Conservation (phyloP, 2,888 invertebrate genomes). For the Therioaphis trifolii region DNA sequence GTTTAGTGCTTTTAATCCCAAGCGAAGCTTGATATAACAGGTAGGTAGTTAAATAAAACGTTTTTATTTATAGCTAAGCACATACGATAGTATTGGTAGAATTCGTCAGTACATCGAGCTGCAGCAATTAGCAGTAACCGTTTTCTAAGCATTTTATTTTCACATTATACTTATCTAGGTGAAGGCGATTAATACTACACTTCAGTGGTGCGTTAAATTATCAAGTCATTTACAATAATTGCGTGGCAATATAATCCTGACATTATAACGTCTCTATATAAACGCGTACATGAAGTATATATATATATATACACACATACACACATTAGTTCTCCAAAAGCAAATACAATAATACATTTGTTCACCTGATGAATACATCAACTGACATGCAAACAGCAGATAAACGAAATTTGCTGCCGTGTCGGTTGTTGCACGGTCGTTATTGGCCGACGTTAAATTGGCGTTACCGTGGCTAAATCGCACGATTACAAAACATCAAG, state of each 20-base stretch:
- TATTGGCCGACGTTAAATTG: not conserved
- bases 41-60: too few relatives aligned
- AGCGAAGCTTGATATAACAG: too few relatives aligned
- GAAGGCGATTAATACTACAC: conserved; percentile 47
- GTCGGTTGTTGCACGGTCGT: not conserved
- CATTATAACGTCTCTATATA: not conserved
- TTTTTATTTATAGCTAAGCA: too few relatives aligned
- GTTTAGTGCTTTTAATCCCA: too few relatives aligned
- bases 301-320: not conserved
- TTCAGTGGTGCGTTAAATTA: conserved; percentile 50
- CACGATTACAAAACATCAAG: not conserved
- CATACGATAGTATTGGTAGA: too few relatives aligned
- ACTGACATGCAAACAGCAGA: not conserved
- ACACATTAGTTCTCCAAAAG: not conserved
- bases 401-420: not conserved
- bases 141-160: conserved; percentile 40
- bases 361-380: not conserved
- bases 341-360: not conserved
- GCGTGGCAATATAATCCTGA: not conserved
- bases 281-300: not conserved
- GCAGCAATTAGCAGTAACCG: conserved; percentile 28
- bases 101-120: conserved; percentile 2
- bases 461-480: not conserved
- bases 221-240: conserved; percentile 49
- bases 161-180: conserved; percentile 50